These are phyloP conservation scores for Arge pagana DNA, from an alignment of 2,888 invertebrate species.

Conservation along the genomic window DNA sequence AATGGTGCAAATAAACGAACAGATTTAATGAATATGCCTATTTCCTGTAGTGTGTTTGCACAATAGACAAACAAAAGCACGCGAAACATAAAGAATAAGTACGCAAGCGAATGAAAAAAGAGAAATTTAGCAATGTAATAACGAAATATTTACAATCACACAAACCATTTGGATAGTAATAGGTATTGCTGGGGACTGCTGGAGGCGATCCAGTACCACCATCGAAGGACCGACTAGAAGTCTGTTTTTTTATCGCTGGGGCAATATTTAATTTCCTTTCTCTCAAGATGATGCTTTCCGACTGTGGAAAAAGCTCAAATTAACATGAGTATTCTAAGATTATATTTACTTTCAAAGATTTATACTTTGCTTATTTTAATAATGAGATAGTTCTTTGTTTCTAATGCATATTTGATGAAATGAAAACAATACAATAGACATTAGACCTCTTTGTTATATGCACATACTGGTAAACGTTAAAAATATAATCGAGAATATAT, in stretches of 20 bases:
- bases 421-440: constrained; percentile 17
- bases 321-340: constrained; percentile 8
- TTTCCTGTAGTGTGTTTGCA: no score
- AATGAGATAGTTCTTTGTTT: no score
- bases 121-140: neutral
- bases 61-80: no score
- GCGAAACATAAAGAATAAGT: no score
- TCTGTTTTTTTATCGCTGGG: constrained; percentile 84
- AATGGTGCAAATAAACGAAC: no score
- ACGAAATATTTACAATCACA: no score
- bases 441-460: no score
- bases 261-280: constrained; percentile 85
- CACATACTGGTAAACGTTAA: no score
- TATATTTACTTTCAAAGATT: constrained; percentile 15
- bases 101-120: neutral
- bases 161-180: constrained; percentile 61
- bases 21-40: no score
- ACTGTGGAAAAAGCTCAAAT: constrained; percentile 56
- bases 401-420: no score
- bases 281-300: constrained; percentile 76
- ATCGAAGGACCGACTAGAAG: constrained; percentile 62
- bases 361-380: no score
- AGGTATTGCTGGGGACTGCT: constrained; percentile 60
- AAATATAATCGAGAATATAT: no score
- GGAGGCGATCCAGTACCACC: constrained; percentile 62